A percentile compares a stretch with the other conserved stretches of the same genome.
Conservation (phyloP, 2,113 vertebrate genomes). For the Neogale vison region DNA sequence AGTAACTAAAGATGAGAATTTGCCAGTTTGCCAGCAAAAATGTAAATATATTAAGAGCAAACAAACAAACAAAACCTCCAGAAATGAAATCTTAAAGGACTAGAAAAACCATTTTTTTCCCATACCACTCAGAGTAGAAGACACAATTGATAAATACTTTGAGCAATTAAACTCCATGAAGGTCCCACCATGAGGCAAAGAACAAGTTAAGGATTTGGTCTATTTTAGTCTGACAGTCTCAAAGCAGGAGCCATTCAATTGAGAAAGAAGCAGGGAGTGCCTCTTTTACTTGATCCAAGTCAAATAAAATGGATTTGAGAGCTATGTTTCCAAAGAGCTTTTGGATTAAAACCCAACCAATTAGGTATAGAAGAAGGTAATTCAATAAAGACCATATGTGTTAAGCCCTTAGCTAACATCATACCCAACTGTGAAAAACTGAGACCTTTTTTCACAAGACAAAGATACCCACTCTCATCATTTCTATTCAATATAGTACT, state of each 20-base stretch:
- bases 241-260: not conserved
- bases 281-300: no score
- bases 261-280: not conserved
- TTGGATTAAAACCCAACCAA: not conserved
- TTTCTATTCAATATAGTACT: not conserved
- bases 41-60: not conserved
- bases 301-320: not conserved
- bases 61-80: not conserved
- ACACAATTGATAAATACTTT: not conserved
- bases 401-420: not conserved
- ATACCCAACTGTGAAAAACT: not conserved
- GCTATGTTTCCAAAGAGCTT: not conserved
- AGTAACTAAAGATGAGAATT: not conserved
- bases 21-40: not conserved
- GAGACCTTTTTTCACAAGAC: not conserved
- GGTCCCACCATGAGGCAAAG: not conserved
- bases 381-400: not conserved
- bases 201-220: not conserved
- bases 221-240: not conserved
- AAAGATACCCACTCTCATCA: not conserved
- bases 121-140: not conserved
- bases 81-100: not conserved
- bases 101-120: not conserved
- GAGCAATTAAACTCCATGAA: not conserved
- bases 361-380: not conserved